phyloP scores from a whole-genome alignment of 2,113 vertebrate species.

The Brachypodius melanocephalos region DNA sequence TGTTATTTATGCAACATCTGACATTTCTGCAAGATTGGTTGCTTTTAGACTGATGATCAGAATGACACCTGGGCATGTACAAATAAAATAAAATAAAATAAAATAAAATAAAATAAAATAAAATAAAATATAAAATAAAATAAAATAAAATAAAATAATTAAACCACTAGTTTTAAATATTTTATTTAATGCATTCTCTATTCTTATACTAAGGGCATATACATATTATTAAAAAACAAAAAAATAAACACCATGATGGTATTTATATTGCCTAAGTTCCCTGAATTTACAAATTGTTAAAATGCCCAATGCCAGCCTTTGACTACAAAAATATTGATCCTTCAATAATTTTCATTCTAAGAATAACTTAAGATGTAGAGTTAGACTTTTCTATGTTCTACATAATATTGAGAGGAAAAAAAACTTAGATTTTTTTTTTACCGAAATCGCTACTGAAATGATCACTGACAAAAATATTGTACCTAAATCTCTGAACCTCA shows the following conservation, averaged over 20 bases:
- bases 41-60: background rate
- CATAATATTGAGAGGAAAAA: background rate
- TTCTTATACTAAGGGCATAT: background rate
- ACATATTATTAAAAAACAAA: background rate
- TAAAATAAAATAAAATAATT: background rate
- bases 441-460: background rate
- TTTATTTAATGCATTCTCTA: background rate
- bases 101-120: background rate
- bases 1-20: background rate
- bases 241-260: background rate
- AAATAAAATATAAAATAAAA: background rate
- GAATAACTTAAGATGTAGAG: background rate
- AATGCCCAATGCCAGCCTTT: background rate
- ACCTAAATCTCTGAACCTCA: background rate
- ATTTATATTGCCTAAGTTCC: background rate
- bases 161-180: background rate
- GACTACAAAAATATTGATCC: background rate
- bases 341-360: background rate
- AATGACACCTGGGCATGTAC: background rate
- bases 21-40: background rate
- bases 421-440: background rate
- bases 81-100: background rate
- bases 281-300: background rate
- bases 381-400: background rate
- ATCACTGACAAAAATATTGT: background rate